Base-by-base conservation (phyloP, 2,797 vertebrate species). In the Sebastes paucispinis region DNA sequence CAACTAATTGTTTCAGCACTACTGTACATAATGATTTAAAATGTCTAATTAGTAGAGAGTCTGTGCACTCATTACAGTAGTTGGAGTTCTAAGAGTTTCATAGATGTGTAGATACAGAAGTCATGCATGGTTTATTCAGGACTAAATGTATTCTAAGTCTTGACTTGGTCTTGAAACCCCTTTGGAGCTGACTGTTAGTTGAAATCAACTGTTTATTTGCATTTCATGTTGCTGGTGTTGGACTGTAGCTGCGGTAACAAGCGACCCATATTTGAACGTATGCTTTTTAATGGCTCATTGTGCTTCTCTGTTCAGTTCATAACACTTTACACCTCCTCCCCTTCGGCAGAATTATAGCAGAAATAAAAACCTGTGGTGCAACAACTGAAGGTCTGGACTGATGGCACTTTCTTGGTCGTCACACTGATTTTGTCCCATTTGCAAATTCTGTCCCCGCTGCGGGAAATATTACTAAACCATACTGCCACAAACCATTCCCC, bases 371-470 rank as follows among this genome's bases (percentile, higher is more conserved):
- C 75, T 25, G 72, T 6, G 31, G 79, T 4, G 76, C 52, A 8
- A 5, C 70, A 39, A 60, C 74, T 31, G 76, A 77, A 75, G 66
- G 60, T 79, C 77, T 75, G 75, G 79, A 55, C 78, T 79, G 82
- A 87, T 80, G 75, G 50, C 69, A 43, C 69, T 67, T 84, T 80
- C 27, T 71, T 63, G 55, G 80, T 80, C 43, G 58, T 81, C 87
- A 88, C 68, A 87, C 79, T 79, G 88, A 82, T 82, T 87, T 63
- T 68, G 75, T 75, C 80, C 81, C 79, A 82, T 87, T 91, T 81
- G 74, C 83, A 85, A 81, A 87, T 80, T 75, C 81, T 13, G 60
- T 78, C 60, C 88, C 88, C 43, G 84, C 84, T 90, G 87, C 68
- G 84, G 72, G 55, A 34, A 59, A 86, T 77, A 86, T 89, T 78